Base-by-base conservation (phyloP, 2,113 vertebrate species). In the Urocolius indicus region DNA sequence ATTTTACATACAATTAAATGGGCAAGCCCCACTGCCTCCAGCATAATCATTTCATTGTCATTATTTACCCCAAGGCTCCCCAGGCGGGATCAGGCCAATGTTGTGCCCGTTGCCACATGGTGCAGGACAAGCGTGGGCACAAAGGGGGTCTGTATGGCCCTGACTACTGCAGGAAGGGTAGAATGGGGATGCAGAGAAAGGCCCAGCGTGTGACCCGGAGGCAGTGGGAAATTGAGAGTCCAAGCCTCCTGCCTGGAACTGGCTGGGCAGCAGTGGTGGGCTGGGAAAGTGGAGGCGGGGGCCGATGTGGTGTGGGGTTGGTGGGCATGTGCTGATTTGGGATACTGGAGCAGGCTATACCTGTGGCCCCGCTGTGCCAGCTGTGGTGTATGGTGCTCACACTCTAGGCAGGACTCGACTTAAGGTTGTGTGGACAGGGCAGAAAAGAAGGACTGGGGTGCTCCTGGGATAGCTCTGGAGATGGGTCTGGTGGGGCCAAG, bases 1-100 rank as follows among this genome's bases (percentile, higher is more conserved):
- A 80, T 95, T 96, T 90, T 62, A 77, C 80, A 74, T 68, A 91
- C 74, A 87, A 57, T 91, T 87, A 91, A 74, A 82, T 49, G 51
- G 78, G 45, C 41, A 82, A 95, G 75, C 57, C 69, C 49, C 32
- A 54, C 65, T 84, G 82, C 91, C 71, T 94, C 51, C 38, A 68
- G 71, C 24, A 21, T 67, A 94, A 87, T 76, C 3, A 61, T 68
- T 90, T 62, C 26, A 34, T 90, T 3, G 5, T 30, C 3, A 8
- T 74, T 74, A 38, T 78, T 86, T 94, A 94, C 93, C 84, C 94
- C 75, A 80, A 59, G 29, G 43, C 23, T 74, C 68, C 51, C 74
- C 10, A 49, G 29, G 49, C 57, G 34, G 83, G 82, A 65, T 48
- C 52, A 32, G 54, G 58, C 49, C 49, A 45, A 18, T 2, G 2